Conservation (phyloP, 2,888 invertebrate genomes). For the Leucophenga montana region DNA sequence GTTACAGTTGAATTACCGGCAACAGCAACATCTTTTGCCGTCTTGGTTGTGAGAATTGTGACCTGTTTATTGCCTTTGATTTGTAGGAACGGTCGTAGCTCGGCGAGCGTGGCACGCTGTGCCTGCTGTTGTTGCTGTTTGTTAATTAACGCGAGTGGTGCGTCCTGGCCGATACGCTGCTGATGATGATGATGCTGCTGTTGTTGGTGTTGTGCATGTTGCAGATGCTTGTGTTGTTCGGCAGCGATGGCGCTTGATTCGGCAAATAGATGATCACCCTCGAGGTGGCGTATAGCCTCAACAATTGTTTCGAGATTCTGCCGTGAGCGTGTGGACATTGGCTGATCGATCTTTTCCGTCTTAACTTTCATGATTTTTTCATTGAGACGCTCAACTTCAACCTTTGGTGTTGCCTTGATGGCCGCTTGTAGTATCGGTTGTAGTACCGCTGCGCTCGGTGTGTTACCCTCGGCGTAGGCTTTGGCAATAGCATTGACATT, state of each 20-base stretch:
- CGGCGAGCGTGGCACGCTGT: conserved; percentile 75
- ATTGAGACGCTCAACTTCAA: conserved; percentile 81
- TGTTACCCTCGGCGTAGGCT: conserved; percentile 68
- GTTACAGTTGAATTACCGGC: conserved; percentile 53
- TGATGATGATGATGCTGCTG: conserved; percentile 57
- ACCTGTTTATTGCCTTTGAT: conserved; percentile 74
- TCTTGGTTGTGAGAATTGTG: conserved; percentile 61
- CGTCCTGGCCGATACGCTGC: conserved; percentile 67
- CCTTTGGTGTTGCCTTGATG: conserved; percentile 90
- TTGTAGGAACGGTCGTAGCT: conserved; percentile 79
- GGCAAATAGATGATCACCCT: conserved; percentile 94
- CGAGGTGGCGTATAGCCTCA: conserved; percentile 97
- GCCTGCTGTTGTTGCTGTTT: conserved; percentile 50
- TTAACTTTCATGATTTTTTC: conserved; percentile 74
- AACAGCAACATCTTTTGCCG: conserved; percentile 53
- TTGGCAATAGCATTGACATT: conserved; percentile 69
- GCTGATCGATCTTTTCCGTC: conserved; percentile 67
- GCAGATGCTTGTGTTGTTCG: conserved; percentile 62
- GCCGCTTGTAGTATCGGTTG: conserved; percentile 88
- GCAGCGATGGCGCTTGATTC: conserved; percentile 75
- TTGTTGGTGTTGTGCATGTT: conserved; percentile 48
- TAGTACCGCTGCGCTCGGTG: conserved; percentile 63
- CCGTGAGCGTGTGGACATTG: conserved; percentile 79
- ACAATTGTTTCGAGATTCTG: conserved; percentile 98
- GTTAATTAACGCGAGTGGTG: conserved; percentile 69